phyloP scores from a whole-genome alignment of 1,140 invertebrate genomes.

The Drosophila pachea region DNA sequence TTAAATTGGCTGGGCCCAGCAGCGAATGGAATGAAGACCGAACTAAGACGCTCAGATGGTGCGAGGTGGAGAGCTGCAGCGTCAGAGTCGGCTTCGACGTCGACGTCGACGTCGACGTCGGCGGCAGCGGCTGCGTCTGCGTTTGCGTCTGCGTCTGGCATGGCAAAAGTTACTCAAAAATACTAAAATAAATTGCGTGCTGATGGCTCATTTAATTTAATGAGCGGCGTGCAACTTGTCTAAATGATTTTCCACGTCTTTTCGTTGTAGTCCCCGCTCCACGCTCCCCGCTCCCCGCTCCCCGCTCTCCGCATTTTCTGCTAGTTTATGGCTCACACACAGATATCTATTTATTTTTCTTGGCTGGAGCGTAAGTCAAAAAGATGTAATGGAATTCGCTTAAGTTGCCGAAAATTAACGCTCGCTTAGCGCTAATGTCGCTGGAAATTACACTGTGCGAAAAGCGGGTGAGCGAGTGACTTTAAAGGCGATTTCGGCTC shows the following conservation, averaged over 20 bases:
- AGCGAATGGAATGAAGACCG: slow-evolving; percentile 16
- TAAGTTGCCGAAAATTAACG: slow-evolving; percentile 61
- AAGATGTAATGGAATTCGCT: slow-evolving; percentile 50
- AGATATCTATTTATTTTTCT: slow-evolving; percentile 6
- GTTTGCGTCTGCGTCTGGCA: slow-evolving; percentile 37
- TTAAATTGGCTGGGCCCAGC: slow-evolving; percentile 40
- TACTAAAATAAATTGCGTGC: slow-evolving; percentile 79
- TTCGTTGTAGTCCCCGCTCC: slow-evolving; percentile 29
- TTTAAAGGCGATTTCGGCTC: slow-evolving; percentile 66
- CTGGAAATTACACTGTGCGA: slow-evolving; percentile 55
- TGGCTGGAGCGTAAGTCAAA: slow-evolving; percentile 26
- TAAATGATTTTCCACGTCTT: slow-evolving; percentile 76
- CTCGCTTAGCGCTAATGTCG: slow-evolving; percentile 61
- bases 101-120: background rate
- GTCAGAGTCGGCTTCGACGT: too few species aligned
- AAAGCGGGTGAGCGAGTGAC: slow-evolving; percentile 45
- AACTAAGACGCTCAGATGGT: too few species aligned
- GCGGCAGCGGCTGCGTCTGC: slow-evolving; percentile 2
- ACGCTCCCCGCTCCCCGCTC: slow-evolving; percentile 2
- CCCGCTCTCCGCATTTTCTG: slow-evolving; percentile 29
- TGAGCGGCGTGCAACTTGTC: slow-evolving; percentile 78
- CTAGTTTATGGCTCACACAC: slow-evolving; percentile 30
- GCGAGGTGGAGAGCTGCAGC: too few species aligned
- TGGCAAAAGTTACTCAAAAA: slow-evolving; percentile 75
- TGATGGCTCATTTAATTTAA: slow-evolving; percentile 79